Evolutionary conservation across 2,888 invertebrate species (phyloP).

Genomic region (Drosophila longiperda): DNA sequence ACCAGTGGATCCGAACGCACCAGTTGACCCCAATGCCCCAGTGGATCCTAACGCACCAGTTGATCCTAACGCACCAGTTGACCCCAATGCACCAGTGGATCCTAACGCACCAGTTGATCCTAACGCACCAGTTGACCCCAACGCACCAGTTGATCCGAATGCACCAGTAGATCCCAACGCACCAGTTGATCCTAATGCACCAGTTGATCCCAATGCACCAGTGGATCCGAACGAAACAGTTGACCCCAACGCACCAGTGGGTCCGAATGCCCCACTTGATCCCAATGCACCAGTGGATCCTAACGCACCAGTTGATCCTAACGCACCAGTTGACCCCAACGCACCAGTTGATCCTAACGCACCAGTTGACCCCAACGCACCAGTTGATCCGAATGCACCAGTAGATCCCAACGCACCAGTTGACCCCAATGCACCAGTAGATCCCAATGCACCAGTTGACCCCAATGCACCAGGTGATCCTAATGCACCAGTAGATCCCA

Average conservation of each 20-base stretch:
- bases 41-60: too few species aligned
- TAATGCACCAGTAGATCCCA: too few species aligned
- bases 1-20: too few species aligned
- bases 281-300: conserved; percentile 19
- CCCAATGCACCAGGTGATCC: too few species aligned
- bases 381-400: background rate
- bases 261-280: background rate
- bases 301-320: conserved; percentile 24
- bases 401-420: background rate
- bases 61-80: background rate
- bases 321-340: conserved; percentile 11
- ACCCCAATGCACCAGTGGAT: conserved; percentile 21
- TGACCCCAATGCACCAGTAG: conserved; percentile 6
- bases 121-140: background rate
- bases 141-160: background rate
- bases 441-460: too few species aligned
- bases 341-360: conserved; percentile 23
- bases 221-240: too few species aligned
- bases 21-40: too few species aligned
- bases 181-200: background rate
- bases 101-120: conserved; percentile 21
- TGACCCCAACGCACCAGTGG: conserved; percentile 1
- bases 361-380: background rate
- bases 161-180: background rate
- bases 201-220: conserved; percentile 7